Percentiles rank a stretch among this genome's conserved stretches.
These are phyloP conservation scores for Dromiciops gliroides DNA, from an alignment of 2,113 vertebrate species.

Conservation along the genomic window DNA sequence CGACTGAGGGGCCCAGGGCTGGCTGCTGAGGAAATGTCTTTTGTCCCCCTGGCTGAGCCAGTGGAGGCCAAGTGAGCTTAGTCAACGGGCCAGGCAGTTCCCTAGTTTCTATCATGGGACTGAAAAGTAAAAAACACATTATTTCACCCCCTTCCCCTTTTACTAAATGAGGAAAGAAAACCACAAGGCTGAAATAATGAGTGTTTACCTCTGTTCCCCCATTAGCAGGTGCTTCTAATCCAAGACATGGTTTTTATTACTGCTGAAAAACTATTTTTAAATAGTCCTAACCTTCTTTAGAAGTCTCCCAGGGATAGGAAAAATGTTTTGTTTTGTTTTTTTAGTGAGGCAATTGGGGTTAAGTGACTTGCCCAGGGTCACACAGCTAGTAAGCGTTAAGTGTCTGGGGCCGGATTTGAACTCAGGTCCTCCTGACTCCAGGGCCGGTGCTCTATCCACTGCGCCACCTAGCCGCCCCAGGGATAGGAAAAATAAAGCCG, in stretches of 20 bases:
- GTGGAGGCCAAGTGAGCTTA: neutral
- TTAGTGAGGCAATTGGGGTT: too few species aligned
- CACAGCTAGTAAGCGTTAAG: too few species aligned
- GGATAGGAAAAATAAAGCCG: constrained; percentile 79
- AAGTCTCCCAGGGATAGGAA: constrained; percentile 71
- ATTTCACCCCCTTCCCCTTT: constrained; percentile 19
- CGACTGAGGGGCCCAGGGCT: neutral
- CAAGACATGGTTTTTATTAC: constrained; percentile 69
- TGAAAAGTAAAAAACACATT: neutral
- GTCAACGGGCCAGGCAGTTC: neutral
- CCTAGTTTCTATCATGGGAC: neutral
- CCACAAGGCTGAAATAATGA: constrained; percentile 56
- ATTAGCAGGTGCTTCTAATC: constrained; percentile 76
- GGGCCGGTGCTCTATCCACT: too few species aligned
- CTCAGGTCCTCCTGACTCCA: too few species aligned
- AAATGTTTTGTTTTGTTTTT: too few species aligned
- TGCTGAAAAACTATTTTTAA: constrained; percentile 79
- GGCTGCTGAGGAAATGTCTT: neutral
- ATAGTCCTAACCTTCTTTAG: constrained; percentile 77
- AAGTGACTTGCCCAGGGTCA: too few species aligned
- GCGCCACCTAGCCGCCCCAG: too few species aligned
- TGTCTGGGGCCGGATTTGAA: too few species aligned
- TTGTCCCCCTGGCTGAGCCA: neutral
- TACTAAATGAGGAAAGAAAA: constrained; percentile 28
- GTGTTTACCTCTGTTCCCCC: constrained; percentile 69